Conservation (phyloP, 2,888 invertebrate genomes). For the Anticlea derivata region DNA sequence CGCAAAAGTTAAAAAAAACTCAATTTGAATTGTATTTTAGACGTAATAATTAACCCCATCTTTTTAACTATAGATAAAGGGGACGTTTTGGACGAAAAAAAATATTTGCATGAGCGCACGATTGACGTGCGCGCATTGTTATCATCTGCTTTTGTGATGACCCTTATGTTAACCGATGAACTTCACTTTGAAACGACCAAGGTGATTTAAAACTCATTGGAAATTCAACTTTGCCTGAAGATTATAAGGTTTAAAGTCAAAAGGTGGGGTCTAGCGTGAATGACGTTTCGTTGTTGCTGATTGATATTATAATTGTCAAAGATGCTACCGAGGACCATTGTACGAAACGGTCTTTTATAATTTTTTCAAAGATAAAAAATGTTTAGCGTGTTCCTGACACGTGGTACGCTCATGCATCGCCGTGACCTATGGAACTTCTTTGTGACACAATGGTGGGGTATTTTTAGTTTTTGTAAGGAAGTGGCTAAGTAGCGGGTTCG, state of each 20-base stretch:
- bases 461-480: conserved; percentile 82
- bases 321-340: conserved; percentile 82
- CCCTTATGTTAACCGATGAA: conserved; percentile 75
- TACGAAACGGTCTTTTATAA: conserved; percentile 78
- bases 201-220: conserved; percentile 42
- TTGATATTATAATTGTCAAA: conserved; percentile 83
- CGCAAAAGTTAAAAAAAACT: conserved; percentile 68
- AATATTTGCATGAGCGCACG: conserved; percentile 83
- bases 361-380: conserved; percentile 82
- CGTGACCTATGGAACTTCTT: conserved; percentile 83
- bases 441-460: conserved; percentile 79
- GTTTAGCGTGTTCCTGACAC: conserved; percentile 83
- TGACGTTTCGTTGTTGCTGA: conserved; percentile 49
- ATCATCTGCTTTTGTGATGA: conserved; percentile 83
- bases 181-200: conserved; percentile 50
- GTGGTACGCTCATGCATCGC: conserved; percentile 74
- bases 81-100: conserved; percentile 81
- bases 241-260: conserved; percentile 54
- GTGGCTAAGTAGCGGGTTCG: conserved; percentile 81
- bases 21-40: conserved; percentile 80
- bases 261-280: conserved; percentile 47
- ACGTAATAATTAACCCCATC: conserved; percentile 84
- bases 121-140: conserved; percentile 82
- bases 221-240: conserved; percentile 57
- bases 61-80: conserved; percentile 74